Conservation (phyloP, 2,888 invertebrate species). For the Drosophila aldrichi region DNA sequence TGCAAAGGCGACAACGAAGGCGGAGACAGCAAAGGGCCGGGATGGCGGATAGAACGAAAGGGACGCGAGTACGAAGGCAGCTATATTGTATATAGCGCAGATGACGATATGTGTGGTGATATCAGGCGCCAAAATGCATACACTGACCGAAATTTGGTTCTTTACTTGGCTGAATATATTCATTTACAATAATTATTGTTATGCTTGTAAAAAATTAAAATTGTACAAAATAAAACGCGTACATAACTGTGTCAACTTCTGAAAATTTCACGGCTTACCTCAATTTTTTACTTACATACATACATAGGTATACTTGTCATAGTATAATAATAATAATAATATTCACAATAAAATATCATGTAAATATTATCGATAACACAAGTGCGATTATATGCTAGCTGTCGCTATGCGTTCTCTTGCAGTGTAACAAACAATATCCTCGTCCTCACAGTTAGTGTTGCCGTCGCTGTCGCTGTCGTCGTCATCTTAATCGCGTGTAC, state of each 20-base stretch:
- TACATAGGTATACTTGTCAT: too few species aligned
- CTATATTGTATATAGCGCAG: constrained; percentile 50
- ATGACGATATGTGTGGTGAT: constrained; percentile 67
- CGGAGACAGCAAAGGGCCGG: not conserved
- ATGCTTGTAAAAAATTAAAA: too few species aligned
- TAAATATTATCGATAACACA: not conserved
- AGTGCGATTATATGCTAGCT: not conserved
- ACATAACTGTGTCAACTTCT: too few species aligned
- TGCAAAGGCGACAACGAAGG: too few species aligned
- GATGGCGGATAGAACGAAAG: not conserved
- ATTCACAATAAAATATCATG: too few species aligned
- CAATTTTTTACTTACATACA: too few species aligned
- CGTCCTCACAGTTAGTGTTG: constrained; percentile 38
- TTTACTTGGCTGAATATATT: not conserved
- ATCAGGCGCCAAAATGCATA: constrained; percentile 43
- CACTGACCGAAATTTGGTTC: constrained; percentile 46
- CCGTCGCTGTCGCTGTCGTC: constrained; percentile 56
- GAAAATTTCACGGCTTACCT: too few species aligned
- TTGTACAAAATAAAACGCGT: too few species aligned
- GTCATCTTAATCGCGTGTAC: constrained; percentile 74
- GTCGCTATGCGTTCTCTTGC: not conserved
- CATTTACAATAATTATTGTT: too few species aligned
- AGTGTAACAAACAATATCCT: constrained; percentile 47
- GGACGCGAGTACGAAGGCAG: constrained; percentile 25
- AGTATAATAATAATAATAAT: too few species aligned